Evolutionary conservation across 2,113 vertebrate genomes (phyloP), one percentile per base, ranked within the genome.

Genomic region (Ptilonorhynchus violaceus): DNA sequence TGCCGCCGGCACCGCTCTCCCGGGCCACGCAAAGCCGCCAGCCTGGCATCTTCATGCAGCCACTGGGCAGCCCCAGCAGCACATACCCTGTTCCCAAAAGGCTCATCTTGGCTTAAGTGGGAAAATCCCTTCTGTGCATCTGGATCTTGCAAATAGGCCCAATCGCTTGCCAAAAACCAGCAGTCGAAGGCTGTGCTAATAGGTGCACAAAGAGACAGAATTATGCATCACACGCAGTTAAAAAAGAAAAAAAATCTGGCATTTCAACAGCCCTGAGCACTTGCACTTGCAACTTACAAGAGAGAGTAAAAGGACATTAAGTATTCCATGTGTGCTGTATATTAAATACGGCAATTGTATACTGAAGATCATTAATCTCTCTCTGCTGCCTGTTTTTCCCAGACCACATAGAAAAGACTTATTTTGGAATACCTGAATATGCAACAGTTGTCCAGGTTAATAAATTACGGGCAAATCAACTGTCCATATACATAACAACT

Each of bases 11-110:
- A 7, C 39, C 12, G 47, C 11, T 47, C 8, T 69, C 22, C 41
- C 41, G 22, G 41, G 35, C 13, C 17, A 35, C 4, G 9, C 1
- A 1, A 17, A 42, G 60, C 69, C 0, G 0, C 58, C 56, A 49
- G 47, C 35, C 21, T 0, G 0, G 60, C 42, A 37, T 22, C 12
- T 1, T 37, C 69, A 46, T 2, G 0, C 0, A 0, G 44, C 1
- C 1, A 9, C 4, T 7, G 31, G 25, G 62, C 60, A 81, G 77
- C 42, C n/a, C 59, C 10, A 4, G 50, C 18, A 63, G n/a, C 13
- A n/a, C 10, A 2, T 5, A 31, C n/a, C 41, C 24, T 3, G 0
- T 6, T 93, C 63, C 58, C 12, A 0, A 56, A 85, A 53, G 55
- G 31, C 27, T 85, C 8, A 0, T 76, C 82, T 37, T 76, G 55